These are phyloP conservation scores for Timema cristinae DNA, from an alignment of 2,888 invertebrate species.

Conservation along the genomic window DNA sequence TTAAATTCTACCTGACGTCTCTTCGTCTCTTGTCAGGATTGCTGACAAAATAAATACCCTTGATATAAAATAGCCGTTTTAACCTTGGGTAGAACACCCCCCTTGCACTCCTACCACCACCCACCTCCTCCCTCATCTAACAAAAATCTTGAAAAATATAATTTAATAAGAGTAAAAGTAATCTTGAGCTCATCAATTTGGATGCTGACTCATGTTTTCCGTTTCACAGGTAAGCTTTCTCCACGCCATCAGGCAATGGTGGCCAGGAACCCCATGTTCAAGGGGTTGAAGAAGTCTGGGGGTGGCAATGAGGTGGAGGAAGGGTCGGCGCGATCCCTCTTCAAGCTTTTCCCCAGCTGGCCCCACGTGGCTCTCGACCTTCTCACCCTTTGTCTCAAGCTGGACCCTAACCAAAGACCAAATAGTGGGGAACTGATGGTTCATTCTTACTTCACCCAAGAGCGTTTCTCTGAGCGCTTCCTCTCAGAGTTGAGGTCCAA, in stretches of 20 bases:
- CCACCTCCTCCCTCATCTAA: too few relatives aligned
- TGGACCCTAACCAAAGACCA: conserved; percentile 63
- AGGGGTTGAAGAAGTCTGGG: conserved; percentile 42
- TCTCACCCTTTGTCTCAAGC: conserved; percentile 45
- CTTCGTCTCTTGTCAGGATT: too few relatives aligned
- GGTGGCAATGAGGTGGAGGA: conserved; percentile 1
- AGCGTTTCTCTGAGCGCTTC: conserved; percentile 63
- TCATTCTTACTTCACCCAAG: conserved; percentile 62
- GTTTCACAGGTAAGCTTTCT: conserved; percentile 46
- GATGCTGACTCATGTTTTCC: too few relatives aligned
- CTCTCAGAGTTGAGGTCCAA: conserved; percentile 60
- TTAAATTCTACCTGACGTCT: too few relatives aligned
- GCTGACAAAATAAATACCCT: too few relatives aligned
- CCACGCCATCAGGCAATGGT: conserved; percentile 48
- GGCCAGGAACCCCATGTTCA: conserved; percentile 46
- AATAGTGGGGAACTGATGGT: conserved; percentile 59
- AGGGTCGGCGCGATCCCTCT: conserved; percentile 38
- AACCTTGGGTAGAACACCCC: too few relatives aligned
- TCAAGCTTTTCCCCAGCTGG: conserved; percentile 47
- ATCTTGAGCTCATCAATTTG: too few relatives aligned
- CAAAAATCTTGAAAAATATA: too few relatives aligned
- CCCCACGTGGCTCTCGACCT: conserved; percentile 50
- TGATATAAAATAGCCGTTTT: too few relatives aligned
- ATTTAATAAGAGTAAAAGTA: too few relatives aligned
- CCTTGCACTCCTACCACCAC: too few relatives aligned